phyloP scores from a whole-genome alignment of 2,797 vertebrate species.

The Tarsius wallacei region DNA sequence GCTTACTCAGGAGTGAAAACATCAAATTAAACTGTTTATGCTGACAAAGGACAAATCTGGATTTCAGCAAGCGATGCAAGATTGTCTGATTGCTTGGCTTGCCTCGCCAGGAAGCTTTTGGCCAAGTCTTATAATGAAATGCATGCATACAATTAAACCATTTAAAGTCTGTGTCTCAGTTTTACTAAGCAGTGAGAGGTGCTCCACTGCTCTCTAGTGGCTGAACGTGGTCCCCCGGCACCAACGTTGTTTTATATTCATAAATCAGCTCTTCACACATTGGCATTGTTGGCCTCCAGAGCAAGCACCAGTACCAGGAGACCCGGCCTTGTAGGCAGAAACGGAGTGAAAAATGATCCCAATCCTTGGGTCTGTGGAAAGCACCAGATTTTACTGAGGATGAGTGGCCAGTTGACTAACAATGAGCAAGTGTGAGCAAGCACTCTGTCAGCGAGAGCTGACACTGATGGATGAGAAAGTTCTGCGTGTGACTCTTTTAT shows the following conservation, averaged over 20 bases:
- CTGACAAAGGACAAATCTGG: conserved; percentile 98
- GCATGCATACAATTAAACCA: conserved; percentile 95
- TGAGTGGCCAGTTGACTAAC: conserved; percentile 94
- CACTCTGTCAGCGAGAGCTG: conserved; percentile 94
- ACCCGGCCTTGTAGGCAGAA: conserved; percentile 87
- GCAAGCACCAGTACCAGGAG: conserved; percentile 87
- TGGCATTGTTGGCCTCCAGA: conserved; percentile 88
- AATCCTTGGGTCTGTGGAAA: conserved; percentile 86
- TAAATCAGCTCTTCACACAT: conserved; percentile 91
- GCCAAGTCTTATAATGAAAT: conserved; percentile 95
- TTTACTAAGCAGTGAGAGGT: conserved; percentile 77
- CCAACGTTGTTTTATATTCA: conserved; percentile 90
- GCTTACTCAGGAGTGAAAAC: conserved; percentile 99
- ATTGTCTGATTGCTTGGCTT: conserved; percentile 96
- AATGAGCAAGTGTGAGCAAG: conserved; percentile 95
- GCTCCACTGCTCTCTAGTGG: conserved; percentile 90
- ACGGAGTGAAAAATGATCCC: conserved; percentile 91
- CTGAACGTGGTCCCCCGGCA: conserved; percentile 84
- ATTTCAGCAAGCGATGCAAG: conserved; percentile 97
- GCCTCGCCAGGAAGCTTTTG: conserved; percentile 92
- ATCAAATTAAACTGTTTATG: conserved; percentile 99
- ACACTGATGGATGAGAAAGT: conserved; percentile 96
- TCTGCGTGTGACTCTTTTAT: conserved; percentile 88
- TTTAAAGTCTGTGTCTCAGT: conserved; percentile 88
- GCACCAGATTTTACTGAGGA: conserved; percentile 90